Evolutionary conservation across 2,113 vertebrate species (phyloP), one percentile per base, ranked within the genome.

Genomic region (Trogon surrucura): DNA sequence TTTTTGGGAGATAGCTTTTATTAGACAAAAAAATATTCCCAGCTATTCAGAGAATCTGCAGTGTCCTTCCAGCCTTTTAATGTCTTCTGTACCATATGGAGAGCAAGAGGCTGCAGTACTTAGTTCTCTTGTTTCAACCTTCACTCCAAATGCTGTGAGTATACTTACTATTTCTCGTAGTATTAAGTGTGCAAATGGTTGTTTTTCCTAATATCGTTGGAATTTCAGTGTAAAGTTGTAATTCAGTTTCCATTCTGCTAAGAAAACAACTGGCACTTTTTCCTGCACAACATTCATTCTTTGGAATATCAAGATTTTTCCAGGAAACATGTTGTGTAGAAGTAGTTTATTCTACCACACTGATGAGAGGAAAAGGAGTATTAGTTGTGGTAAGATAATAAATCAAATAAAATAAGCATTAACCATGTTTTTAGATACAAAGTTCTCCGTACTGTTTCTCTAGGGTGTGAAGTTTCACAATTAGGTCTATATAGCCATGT

Each of bases 1-100:
- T 29, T 97, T 98, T 13, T 99, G 98, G 97, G 99, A 99, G 88
- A 99, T 99, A 62, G 98, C 98, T 64, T 99, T 99, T 90, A 99
- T 99, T 96, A 97, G 98, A 66, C 97, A 98, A 84, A 98, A 98
- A n/a, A 97, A 90, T 12, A 96, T 92, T 14, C 93, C 96, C 66
- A 91, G 92, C 91, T 98, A 97, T 67, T 96, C 95, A 89, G 98
- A 98, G 82, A 97, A 95, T 15, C 95, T 95, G 14, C 98, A 98
- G 21, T 96, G 90, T 67, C 96, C 98, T 30, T 96, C 97, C 91
- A 97, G 91, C 57, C 85, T 96, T 53, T 97, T 96, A 64, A 95
- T 87, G 5, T 72, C 95, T 38, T 62, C 95, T 27, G 70, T 25
- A 38, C 91, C 92, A 36, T 70, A 20, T 21, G 91, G 79, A 51